Conservation (phyloP, 2,888 invertebrate genomes). For the Melanchra persicariae region DNA sequence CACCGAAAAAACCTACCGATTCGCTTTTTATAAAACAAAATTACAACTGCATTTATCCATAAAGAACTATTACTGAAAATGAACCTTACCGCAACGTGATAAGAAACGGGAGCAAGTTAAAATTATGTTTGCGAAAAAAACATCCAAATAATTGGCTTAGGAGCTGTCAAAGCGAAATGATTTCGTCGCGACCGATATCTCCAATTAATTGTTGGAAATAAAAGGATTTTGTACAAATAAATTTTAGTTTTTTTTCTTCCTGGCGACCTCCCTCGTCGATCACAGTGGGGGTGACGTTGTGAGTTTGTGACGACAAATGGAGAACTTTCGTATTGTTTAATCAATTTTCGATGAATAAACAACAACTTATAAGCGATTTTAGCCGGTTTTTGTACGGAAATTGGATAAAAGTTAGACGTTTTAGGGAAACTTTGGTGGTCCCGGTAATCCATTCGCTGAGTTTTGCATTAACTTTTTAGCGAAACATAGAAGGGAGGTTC, state of each 20-base stretch:
- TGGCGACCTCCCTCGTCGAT: conserved; percentile 78
- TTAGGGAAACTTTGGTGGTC: conserved; percentile 63
- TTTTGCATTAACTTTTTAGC: conserved; percentile 43
- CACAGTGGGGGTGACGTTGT: conserved; percentile 78
- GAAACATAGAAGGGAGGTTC: not conserved
- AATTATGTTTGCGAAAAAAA: conserved; percentile 59
- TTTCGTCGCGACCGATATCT: conserved; percentile 84
- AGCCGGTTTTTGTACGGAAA: conserved; percentile 57
- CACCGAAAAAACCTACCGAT: conserved; percentile 81
- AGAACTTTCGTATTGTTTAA: conserved; percentile 64
- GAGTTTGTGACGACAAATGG: conserved; percentile 65
- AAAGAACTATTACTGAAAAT: conserved; percentile 57
- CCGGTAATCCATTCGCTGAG: conserved; percentile 35
- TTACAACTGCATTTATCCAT: conserved; percentile 66
- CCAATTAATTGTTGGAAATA: conserved; percentile 83
- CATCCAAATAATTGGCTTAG: conserved; percentile 78
- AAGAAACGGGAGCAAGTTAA: conserved; percentile 41
- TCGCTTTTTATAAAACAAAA: conserved; percentile 80
- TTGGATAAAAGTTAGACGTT: conserved; percentile 49
- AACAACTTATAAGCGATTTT: conserved; percentile 60
- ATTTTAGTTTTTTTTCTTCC: conserved; percentile 69
- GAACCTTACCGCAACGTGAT: conserved; percentile 68
- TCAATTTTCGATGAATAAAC: conserved; percentile 66
- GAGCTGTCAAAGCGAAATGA: conserved; percentile 86
- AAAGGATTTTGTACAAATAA: conserved; percentile 77